Percentiles rank a stretch among this genome's conserved stretches.
Evolutionary conservation across 2,797 vertebrate genomes (phyloP).

Genomic region (Morus bassanus): DNA sequence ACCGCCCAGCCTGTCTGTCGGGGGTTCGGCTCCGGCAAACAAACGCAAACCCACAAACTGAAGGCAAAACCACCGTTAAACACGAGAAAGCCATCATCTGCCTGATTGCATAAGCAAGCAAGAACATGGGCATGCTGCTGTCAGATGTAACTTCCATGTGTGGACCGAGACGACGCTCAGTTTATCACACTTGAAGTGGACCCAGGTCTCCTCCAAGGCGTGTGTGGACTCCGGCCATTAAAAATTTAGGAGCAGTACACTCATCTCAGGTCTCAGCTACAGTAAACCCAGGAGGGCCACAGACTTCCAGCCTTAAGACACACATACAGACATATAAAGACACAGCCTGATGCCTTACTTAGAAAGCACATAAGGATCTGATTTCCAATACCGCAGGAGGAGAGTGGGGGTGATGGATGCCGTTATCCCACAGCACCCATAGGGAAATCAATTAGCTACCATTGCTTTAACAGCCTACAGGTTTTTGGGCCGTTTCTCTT

Average conservation of each 20-base stretch:
- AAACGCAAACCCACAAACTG: neutral
- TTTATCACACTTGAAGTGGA: rapidly evolving
- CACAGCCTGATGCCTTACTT: neutral
- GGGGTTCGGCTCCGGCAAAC: neutral
- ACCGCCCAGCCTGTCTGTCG: neutral
- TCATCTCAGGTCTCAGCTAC: neutral
- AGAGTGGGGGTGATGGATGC: neutral
- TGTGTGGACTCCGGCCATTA: rapidly evolving
- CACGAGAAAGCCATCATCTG: neutral
- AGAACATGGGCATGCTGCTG: neutral
- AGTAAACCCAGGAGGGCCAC: neutral
- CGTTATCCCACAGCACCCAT: neutral
- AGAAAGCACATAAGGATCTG: neutral
- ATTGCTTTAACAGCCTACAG: neutral
- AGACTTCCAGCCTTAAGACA: neutral
- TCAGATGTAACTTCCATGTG: neutral
- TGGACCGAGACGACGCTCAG: rapidly evolving
- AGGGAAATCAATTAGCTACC: neutral
- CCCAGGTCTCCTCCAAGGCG: neutral
- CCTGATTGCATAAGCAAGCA: neutral
- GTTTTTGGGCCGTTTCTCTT: neutral
- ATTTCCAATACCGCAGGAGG: neutral
- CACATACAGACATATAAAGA: neutral
- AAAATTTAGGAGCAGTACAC: neutral
- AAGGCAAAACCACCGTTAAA: neutral